Evolutionary conservation across 2,888 invertebrate genomes (phyloP), one percentile per base, ranked within the genome.

Genomic region (Caenorhabditis sp.): DNA sequence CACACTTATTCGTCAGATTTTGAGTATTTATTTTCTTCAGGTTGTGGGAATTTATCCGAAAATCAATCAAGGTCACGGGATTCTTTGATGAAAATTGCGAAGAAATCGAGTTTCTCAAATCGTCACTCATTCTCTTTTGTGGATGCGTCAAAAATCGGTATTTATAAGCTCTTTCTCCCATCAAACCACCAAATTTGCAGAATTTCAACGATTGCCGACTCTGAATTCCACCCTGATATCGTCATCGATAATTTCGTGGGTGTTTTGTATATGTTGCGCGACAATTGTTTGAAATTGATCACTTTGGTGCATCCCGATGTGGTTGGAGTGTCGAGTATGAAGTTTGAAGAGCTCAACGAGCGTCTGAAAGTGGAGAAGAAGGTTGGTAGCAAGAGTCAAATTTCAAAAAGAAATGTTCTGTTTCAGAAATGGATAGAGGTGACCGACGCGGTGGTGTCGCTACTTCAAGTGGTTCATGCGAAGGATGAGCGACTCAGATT

Each of bases 401-500:
- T 31, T 31, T 31, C 10, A 31, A 31, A 31, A 31, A 31, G 31
- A 31, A 31, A 31, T 31, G 31, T 31, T 31, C 31, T 31, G 31
- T 83, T 92, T 92, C 91, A 91, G 57, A 54, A 63, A 14, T 79
- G 76, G 76, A 53, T 60, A 38, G 56, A 66, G 1, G 72, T 75
- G 1, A 63, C 68, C 14, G 67, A 79, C 12, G 38, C 71, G 70
- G 91, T 91, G 50, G 93, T 94, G 2, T 91, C 91, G n/a, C 90
- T 94, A 17, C 90, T 95, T 5, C 92, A 93, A 67, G 93, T 93
- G 82, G 90, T 97, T 71, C 93, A 96, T 89, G 93, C 92, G 20
- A 91, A 97, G 25, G 96, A 97, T 90, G 91, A 93, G 27, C 91
- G 97, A 27, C 91, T 93, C 61, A 91, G 91, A 59, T 93, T 93